Evolutionary conservation across 2,113 vertebrate species (phyloP), one percentile per base, ranked within the genome.

Genomic region (Rhagologus leucostigma): DNA sequence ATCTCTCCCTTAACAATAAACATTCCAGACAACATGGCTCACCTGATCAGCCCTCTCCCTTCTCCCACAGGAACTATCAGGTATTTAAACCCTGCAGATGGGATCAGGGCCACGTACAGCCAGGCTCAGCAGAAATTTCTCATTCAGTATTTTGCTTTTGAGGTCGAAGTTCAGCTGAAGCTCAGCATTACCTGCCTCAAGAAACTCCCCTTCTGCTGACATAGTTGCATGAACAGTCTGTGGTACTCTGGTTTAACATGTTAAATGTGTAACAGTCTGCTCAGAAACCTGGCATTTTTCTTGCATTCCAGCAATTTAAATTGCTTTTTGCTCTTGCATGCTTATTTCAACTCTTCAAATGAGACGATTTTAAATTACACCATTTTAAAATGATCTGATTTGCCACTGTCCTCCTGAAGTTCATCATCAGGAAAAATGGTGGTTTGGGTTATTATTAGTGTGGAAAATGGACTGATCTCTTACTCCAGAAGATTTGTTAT

Each of bases 11-110:
- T 99, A 95, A 99, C 99, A 97, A 99, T 99, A 97, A 99, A 99
- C 99, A 99, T 99, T 99, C 99, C 99, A 97, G 99, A 99, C 96
- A 99, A 99, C 98, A 99, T 99, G 75, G 98, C 99, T 97, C 99
- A 99, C 97, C 98, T 99, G 97, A 99, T 99, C 98, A 99, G 99
- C 96, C 99, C 99, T 21, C 98, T 99, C 69, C 99, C 99, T 47
- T 99, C 99, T 91, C 99, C 99, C 13, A 99, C 99, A 6, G 99
- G 99, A 96, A 99, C 99, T 90, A 98, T 99, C 98, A 99, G 99
- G 99, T 99, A 98, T 90, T 96, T 95, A 78, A 90, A 92, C 64
- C 53, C 92, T 92, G 84, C 86, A 62, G 49, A 33, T 69, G 80
- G 67, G 9, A 7, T 59, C 35, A 33, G 63, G 59, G 57, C 92